Evolutionary conservation across 2,113 vertebrate species (phyloP).

Genomic region (Puffinus mauretanicus): DNA sequence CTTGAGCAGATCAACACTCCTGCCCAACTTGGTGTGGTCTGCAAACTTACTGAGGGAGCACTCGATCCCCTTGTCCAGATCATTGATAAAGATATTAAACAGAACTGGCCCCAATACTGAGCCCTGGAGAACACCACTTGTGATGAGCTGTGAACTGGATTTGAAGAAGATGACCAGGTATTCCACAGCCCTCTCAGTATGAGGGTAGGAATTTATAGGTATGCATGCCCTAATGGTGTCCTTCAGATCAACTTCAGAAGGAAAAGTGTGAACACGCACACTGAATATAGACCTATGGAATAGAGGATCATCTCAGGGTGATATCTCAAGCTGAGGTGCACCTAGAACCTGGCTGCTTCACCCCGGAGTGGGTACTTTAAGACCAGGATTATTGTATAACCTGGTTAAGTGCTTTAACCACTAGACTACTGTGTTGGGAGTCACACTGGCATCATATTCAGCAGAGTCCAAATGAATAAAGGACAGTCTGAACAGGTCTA

Average conservation of each 20-base stretch:
- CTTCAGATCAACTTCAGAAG: neutral
- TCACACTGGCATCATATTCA: neutral
- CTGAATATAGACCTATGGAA: neutral
- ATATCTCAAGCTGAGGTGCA: neutral
- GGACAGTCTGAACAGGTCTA: neutral
- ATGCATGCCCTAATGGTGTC: neutral
- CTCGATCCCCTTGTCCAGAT: neutral
- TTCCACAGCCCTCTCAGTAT: neutral
- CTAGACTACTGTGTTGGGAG: neutral
- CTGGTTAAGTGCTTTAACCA: neutral
- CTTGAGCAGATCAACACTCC: neutral
- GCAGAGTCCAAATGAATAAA: accelerated
- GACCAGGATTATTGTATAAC: neutral
- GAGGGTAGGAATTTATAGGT: neutral
- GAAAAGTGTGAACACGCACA: neutral
- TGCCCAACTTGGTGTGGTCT: neutral
- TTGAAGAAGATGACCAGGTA: neutral
- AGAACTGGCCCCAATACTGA: neutral
- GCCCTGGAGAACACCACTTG: neutral
- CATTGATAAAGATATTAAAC: neutral
- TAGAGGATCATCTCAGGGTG: neutral
- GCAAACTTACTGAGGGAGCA: neutral
- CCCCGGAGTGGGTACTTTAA: neutral
- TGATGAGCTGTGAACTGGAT: neutral
- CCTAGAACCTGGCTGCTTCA: neutral